Evolutionary conservation across 2,888 invertebrate genomes (phyloP).

Genomic region (Tethea ocularis): DNA sequence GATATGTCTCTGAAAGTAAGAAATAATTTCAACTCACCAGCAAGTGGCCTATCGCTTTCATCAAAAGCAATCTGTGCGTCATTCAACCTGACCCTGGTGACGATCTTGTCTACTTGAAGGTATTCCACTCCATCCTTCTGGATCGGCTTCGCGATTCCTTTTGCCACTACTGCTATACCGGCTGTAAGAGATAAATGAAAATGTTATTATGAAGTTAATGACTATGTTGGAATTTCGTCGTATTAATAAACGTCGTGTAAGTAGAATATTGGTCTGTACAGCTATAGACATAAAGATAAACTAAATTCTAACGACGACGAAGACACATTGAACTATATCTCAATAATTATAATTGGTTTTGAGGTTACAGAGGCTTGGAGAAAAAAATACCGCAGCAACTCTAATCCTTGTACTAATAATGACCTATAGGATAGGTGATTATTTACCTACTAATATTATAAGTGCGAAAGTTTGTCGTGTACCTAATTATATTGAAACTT

Average conservation of each 20-base stretch:
- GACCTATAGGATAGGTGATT: too few species aligned
- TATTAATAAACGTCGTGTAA: too few species aligned
- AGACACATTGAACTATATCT: too few species aligned
- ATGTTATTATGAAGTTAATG: not conserved
- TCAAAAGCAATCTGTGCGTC: slow-evolving; percentile 84
- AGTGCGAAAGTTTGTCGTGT: too few species aligned
- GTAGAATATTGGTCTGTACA: too few species aligned
- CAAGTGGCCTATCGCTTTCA: slow-evolving; percentile 81
- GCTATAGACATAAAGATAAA: not conserved
- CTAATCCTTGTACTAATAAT: too few species aligned
- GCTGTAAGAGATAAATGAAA: slow-evolving; percentile 61
- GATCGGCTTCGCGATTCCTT: slow-evolving; percentile 83
- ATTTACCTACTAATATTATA: too few species aligned
- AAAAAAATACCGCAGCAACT: too few species aligned
- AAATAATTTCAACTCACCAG: slow-evolving; percentile 68
- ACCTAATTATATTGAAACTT: too few species aligned
- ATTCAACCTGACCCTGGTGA: slow-evolving; percentile 84
- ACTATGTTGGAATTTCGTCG: too few species aligned
- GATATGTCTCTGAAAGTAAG: not conserved
- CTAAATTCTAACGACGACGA: slow-evolving; percentile 1
- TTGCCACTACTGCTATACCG: slow-evolving; percentile 83
- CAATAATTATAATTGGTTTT: too few species aligned
- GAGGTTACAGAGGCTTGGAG: too few species aligned
- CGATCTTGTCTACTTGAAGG: slow-evolving; percentile 84
- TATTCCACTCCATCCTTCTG: slow-evolving; percentile 85